Percentiles rank a stretch among this genome's conserved stretches.
phyloP scores from a whole-genome alignment of 2,888 invertebrate species.

The Cecidostiba fungosa region DNA sequence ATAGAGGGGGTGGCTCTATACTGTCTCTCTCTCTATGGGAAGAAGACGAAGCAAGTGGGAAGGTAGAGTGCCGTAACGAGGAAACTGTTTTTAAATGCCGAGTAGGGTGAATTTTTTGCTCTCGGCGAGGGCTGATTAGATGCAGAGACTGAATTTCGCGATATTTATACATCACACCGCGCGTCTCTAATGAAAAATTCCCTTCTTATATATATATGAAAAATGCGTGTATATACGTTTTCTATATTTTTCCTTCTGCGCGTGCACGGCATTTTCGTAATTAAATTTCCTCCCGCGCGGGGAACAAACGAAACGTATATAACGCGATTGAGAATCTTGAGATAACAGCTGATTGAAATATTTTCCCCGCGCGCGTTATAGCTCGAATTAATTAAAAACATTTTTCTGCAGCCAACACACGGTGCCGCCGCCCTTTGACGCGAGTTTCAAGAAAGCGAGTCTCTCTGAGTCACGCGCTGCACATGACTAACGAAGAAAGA shows the following conservation, averaged over 20 bases:
- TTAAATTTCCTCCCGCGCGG: constrained; percentile 40
- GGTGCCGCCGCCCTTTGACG: constrained; percentile 28
- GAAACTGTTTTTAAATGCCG: constrained; percentile 48
- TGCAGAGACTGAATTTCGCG: constrained; percentile 3
- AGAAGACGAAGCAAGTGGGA: constrained; percentile 14
- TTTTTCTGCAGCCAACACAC: background rate
- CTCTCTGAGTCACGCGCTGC: background rate
- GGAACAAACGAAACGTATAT: constrained; percentile 14
- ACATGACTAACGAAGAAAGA: constrained; percentile 1
- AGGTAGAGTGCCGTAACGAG: constrained; percentile 35
- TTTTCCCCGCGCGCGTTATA: background rate
- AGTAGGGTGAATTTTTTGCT: constrained; percentile 12
- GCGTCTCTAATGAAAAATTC: background rate
- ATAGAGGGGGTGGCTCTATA: constrained; percentile 26
- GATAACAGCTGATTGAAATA: constrained; percentile 9
- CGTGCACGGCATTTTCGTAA: constrained; percentile 30
- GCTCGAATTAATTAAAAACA: constrained; percentile 16
- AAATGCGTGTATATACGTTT: no score
- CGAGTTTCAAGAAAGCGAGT: constrained; percentile 28
- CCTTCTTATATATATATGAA: no score
- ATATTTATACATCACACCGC: background rate
- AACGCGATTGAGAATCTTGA: background rate
- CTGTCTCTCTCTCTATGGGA: background rate
- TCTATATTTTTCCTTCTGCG: no score
- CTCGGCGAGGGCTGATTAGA: background rate